These are phyloP conservation scores for Protobothrops flavoviridis DNA, from an alignment of 2,113 vertebrate species.

Conservation along the genomic window DNA sequence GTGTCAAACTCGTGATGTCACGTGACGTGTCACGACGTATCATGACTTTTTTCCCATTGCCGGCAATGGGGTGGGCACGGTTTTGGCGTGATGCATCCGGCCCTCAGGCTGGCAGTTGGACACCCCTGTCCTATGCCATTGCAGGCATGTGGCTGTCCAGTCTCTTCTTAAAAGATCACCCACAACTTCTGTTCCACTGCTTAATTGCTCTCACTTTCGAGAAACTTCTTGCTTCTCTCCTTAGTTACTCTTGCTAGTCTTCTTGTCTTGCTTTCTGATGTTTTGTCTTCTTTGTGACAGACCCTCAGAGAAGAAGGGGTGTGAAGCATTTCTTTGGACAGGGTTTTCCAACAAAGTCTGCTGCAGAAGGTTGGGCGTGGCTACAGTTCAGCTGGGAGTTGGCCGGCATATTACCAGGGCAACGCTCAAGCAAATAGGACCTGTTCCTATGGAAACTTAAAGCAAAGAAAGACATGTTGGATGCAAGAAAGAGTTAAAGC, in stretches of 20 bases:
- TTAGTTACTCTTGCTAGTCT: not conserved
- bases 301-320: not conserved
- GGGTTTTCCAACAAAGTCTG: not conserved
- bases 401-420: conserved; percentile 36
- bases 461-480: conserved; percentile 25
- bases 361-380: conserved; percentile 41
- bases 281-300: not conserved
- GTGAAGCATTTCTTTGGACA: conserved; percentile 22
- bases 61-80: too few species aligned
- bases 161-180: not conserved
- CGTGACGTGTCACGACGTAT: too few species aligned
- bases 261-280: not conserved
- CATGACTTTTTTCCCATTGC: too few species aligned
- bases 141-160: not conserved
- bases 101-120: too few species aligned
- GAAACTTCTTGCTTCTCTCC: not conserved
- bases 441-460: conserved; percentile 46
- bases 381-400: conserved; percentile 23
- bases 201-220: not conserved
- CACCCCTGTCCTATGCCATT: not conserved
- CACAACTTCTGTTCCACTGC: not conserved
- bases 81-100: too few species aligned
- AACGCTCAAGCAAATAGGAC: conserved; percentile 50
- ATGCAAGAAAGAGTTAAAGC: conserved; percentile 6
- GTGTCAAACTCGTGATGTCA: too few species aligned